Evolutionary conservation across 2,113 vertebrate species (phyloP).

Genomic region (Corythornis cristatus): DNA sequence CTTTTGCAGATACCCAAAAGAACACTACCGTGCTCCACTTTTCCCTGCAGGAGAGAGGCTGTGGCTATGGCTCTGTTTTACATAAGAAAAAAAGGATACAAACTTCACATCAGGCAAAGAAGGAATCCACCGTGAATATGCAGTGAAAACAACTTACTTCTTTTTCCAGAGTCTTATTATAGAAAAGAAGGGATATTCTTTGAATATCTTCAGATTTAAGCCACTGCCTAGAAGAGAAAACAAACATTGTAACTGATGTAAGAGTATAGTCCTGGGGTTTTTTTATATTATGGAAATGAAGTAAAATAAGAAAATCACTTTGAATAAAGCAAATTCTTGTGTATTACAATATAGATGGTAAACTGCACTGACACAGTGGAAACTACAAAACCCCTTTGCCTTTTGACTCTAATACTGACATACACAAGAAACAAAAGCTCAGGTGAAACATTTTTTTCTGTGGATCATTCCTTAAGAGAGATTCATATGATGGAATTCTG

Average conservation of each 20-base stretch:
- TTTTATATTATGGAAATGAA: background rate
- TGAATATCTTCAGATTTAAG: slow-evolving; percentile 98
- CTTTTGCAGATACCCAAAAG: background rate
- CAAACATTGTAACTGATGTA: background rate
- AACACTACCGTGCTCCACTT: background rate
- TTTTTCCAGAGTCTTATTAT: slow-evolving; percentile 93
- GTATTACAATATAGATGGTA: background rate
- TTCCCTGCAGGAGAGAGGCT: background rate
- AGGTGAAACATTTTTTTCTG: background rate
- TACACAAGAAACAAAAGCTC: background rate
- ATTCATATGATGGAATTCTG: background rate
- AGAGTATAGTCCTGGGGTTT: background rate
- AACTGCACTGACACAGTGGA: background rate
- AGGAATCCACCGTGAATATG: background rate
- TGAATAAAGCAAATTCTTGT: background rate
- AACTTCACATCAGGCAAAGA: background rate
- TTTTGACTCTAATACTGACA: background rate
- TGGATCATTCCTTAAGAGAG: background rate
- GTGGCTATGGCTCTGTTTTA: background rate
- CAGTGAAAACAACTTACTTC: slow-evolving; percentile 82
- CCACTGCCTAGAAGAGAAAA: slow-evolving; percentile 87
- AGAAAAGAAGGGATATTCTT: slow-evolving; percentile 96
- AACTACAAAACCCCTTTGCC: background rate
- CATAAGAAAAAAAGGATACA: background rate
- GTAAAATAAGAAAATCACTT: background rate